Evolutionary conservation across 2,888 invertebrate species (phyloP), one percentile per base, ranked within the genome.

Genomic region (Sphinx pinastri): DNA sequence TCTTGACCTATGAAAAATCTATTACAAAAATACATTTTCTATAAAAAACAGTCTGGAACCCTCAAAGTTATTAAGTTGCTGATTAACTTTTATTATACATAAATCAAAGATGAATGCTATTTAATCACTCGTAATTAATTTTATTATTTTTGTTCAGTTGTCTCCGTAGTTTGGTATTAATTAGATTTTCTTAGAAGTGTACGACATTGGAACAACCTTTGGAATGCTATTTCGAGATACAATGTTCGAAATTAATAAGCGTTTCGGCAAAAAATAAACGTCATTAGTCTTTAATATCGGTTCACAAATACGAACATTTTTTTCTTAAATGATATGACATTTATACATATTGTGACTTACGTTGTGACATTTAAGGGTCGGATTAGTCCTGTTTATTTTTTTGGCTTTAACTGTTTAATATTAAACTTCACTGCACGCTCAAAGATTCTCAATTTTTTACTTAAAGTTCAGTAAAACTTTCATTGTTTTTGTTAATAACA

Each of bases 71-170:
- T 63, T 63, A 63, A 49, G 12, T 63, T 12, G 49, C 12, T 49
- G 6, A 63, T 63, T 63, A 60, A 49, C 19, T 49, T 63, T 19
- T 19, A 63, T 63, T 63, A 3, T 14, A 49, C 63, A 63, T 49
- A 63, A 63, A 63, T 47, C 63, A 19, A 4, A 49, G 19, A 49
- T 63, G 12, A 49, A 63, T 10, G 4, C 8, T 19, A 55, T n/a
- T 8, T 55, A 55, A 52, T 60, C 7, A 45, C n/a, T n/a, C n/a
- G 14, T 60, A 60, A 49, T 63, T 47, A 63, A 45, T 47, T 13
- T 63, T 19, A 47, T 63, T 47, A 63, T 63, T 49, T 63, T 19
- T 19, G 12, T 47, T 63, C 49, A 13, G 11, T 63, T 49, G 63
- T 63, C 49, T 63, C 13, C 13, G 12, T 55, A 19, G 19, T 12